These are phyloP conservation scores for Cheilosia grossa DNA, from an alignment of 2,888 invertebrate genomes.

Conservation along the genomic window DNA sequence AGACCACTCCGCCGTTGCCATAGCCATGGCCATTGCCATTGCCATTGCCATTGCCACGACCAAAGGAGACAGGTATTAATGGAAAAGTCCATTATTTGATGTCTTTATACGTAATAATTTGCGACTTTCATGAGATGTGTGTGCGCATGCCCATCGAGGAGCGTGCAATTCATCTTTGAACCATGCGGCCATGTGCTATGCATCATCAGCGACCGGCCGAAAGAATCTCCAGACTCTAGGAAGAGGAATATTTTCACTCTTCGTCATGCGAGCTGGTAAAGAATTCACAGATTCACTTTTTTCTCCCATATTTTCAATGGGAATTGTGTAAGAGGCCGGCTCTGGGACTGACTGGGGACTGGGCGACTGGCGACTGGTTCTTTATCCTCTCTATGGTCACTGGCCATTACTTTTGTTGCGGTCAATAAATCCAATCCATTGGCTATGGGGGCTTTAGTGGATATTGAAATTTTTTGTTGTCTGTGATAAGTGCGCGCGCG, in stretches of 20 bases:
- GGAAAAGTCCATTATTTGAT: conserved; percentile 74
- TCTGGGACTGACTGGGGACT: neutral
- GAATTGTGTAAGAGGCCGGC: conserved; percentile 37
- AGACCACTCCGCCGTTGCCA: conserved; percentile 4
- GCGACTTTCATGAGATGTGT: conserved; percentile 70
- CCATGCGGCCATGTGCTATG: conserved; percentile 48
- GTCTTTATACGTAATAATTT: conserved; percentile 73
- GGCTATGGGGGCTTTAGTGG: conserved; percentile 73
- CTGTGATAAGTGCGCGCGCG: conserved; percentile 53
- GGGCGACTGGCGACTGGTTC: conserved; percentile 31
- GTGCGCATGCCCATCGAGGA: conserved; percentile 33
- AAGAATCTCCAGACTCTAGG: conserved; percentile 27
- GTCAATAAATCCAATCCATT: conserved; percentile 75
- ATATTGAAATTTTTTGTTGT: conserved; percentile 71
- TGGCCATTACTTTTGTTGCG: conserved; percentile 73
- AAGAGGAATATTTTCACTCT: conserved; percentile 64
- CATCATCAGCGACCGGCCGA: conserved; percentile 31
- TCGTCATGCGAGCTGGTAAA: conserved; percentile 52
- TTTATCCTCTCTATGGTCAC: conserved; percentile 41
- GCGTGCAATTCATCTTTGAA: conserved; percentile 68
- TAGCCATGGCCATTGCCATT: too few relatives aligned
- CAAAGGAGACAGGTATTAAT: conserved; percentile 72
- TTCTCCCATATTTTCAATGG: conserved; percentile 42
- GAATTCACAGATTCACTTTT: conserved; percentile 65
- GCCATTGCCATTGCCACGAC: conserved; percentile 31